phyloP scores from a whole-genome alignment of 2,888 invertebrate genomes.

The Caenorhabditis zanzibari region DNA sequence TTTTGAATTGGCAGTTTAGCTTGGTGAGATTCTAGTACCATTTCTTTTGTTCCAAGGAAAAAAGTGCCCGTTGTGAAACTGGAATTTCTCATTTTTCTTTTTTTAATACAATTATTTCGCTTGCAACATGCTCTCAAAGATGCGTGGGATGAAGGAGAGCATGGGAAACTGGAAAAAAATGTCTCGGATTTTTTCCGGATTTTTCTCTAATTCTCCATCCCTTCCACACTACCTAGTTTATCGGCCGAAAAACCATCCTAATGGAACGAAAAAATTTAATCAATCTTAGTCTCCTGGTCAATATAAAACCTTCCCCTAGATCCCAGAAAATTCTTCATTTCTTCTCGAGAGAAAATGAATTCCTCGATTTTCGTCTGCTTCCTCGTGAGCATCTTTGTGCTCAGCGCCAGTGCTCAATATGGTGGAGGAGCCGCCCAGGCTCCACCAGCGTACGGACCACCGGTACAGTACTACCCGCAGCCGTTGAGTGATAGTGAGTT shows the following conservation, averaged over 20 bases:
- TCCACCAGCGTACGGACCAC: neutral
- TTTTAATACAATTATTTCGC: too few species aligned
- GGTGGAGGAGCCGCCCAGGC: conserved; percentile 1
- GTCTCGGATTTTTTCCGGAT: too few species aligned
- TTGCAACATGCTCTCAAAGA: too few species aligned
- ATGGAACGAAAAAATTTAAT: neutral
- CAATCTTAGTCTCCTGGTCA: neutral
- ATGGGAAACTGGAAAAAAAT: too few species aligned
- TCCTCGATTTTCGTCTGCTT: neutral
- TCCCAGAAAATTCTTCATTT: neutral
- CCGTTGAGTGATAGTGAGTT: conserved; percentile 30
- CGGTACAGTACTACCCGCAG: conserved; percentile 1
- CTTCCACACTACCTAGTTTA: neutral
- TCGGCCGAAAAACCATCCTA: neutral
- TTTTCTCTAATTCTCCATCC: neutral
- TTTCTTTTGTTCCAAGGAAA: too few species aligned
- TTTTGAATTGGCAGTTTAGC: too few species aligned
- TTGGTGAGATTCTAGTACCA: too few species aligned
- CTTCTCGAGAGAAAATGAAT: neutral
- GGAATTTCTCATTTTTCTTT: too few species aligned
- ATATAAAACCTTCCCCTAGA: neutral
- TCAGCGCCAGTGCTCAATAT: conserved; percentile 24
- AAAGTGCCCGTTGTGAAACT: too few species aligned
- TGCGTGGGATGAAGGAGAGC: too few species aligned
- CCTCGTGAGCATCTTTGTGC: neutral